These are phyloP conservation scores for Delia radicum DNA, from an alignment of 1,140 invertebrate genomes.

Conservation along the genomic window DNA sequence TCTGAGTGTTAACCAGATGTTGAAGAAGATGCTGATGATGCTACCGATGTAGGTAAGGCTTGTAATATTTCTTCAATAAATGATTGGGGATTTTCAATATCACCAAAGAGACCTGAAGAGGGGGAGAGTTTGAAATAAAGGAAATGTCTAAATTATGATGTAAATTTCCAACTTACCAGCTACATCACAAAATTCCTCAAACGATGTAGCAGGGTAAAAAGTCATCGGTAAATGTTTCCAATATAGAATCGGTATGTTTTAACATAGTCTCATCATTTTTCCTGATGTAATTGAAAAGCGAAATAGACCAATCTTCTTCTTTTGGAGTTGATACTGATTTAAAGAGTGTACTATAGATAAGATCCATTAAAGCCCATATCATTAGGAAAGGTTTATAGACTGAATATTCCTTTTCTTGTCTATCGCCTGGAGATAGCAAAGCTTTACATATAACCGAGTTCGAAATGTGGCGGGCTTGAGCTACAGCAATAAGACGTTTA, in stretches of 20 bases:
- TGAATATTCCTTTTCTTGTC: conserved; percentile 68
- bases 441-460: conserved; percentile 61
- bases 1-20: not conserved
- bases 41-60: conserved; percentile 40
- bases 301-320: conserved; percentile 82
- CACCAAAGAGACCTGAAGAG: conserved; percentile 43
- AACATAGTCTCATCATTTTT: conserved; percentile 88
- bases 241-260: conserved; percentile 81
- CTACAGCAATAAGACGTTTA: conserved; percentile 73
- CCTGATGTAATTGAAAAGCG: conserved; percentile 89
- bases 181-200: conserved; percentile 90
- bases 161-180: conserved; percentile 58
- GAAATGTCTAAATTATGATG: not conserved
- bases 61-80: conserved; percentile 49
- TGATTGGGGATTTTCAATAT: conserved; percentile 50
- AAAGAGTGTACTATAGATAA: conserved; percentile 67
- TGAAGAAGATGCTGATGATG: conserved; percentile 14
- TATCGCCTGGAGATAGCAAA: conserved; percentile 56
- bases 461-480: conserved; percentile 71
- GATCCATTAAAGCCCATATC: conserved; percentile 80
- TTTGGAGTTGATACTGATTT: conserved; percentile 73
- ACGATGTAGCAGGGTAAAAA: conserved; percentile 84
- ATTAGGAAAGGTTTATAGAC: conserved; percentile 85
- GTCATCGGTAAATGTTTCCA: conserved; percentile 83
- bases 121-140: conserved; percentile 5